Conservation (phyloP, 2,797 vertebrate genomes). For the Simalia tracyae region DNA sequence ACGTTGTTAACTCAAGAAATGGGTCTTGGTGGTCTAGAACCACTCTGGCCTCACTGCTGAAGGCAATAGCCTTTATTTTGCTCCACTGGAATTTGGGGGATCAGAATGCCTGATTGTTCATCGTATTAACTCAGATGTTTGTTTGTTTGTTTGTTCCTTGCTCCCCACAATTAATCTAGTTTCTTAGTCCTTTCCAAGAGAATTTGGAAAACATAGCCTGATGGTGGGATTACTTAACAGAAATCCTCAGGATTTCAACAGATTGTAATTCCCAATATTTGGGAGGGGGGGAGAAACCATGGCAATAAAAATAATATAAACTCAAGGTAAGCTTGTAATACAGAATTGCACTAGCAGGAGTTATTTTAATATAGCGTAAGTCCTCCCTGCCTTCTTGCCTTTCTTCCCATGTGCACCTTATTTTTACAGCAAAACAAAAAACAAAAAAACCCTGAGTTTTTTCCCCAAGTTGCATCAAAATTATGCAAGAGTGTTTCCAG, state of each 20-base stretch:
- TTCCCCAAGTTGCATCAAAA: constrained; percentile 38
- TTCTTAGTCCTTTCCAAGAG: not conserved
- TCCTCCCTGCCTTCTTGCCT: constrained; percentile 18
- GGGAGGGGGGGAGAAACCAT: not conserved
- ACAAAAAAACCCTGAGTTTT: constrained; percentile 10
- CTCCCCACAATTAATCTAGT: not conserved
- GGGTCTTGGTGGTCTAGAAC: not conserved
- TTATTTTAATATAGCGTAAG: not conserved
- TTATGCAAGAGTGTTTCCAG: not conserved
- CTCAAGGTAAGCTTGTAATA: not conserved
- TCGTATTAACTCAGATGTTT: not conserved
- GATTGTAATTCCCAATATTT: not conserved
- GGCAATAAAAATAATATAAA: not conserved
- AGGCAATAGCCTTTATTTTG: not conserved
- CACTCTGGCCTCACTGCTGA: not conserved
- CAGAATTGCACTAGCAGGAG: not conserved
- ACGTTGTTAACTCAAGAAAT: not conserved
- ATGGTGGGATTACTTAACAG: not conserved
- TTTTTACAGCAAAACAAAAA: constrained; percentile 41
- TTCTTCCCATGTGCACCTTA: not conserved
- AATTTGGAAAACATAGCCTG: not conserved
- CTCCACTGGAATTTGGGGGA: not conserved
- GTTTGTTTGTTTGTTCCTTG: not conserved
- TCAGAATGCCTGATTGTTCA: not conserved
- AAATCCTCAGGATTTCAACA: not conserved